Evolutionary conservation across 2,888 invertebrate species (phyloP).

Genomic region (Vesta saturnalis): DNA sequence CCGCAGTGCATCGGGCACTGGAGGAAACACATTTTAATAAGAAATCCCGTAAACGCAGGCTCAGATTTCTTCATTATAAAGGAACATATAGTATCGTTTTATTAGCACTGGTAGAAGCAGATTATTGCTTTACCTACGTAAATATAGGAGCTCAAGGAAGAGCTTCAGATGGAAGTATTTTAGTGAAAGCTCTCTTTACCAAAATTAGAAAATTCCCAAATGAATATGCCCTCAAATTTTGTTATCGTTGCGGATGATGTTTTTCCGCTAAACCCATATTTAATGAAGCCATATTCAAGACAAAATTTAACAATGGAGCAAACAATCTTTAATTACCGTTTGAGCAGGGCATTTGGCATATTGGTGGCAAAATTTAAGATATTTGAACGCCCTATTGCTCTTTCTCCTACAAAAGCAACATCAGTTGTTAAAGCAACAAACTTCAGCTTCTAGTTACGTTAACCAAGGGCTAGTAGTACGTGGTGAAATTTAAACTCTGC

Average conservation of each 20-base stretch:
- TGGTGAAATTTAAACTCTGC: not conserved
- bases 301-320: conserved; percentile 26
- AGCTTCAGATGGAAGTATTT: conserved; percentile 19
- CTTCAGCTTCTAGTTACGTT: conserved; percentile 5
- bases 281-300: conserved; percentile 31
- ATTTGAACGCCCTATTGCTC: too few relatives aligned
- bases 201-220: conserved; percentile 23
- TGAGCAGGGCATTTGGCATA: conserved; percentile 37
- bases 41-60: not conserved
- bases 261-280: conserved; percentile 40
- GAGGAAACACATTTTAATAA: not conserved
- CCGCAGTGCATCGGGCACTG: not conserved
- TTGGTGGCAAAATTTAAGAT: too few relatives aligned
- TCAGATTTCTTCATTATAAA: not conserved
- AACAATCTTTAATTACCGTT: conserved; percentile 40
- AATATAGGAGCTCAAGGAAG: conserved; percentile 19
- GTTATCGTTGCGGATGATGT: conserved; percentile 39
- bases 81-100: too few relatives aligned
- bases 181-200: conserved; percentile 7
- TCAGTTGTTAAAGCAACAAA: conserved; percentile 36
- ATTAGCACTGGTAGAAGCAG: too few relatives aligned
- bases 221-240: conserved; percentile 24
- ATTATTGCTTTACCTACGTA: conserved; percentile 20
- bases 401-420: conserved; percentile 2
- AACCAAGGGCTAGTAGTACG: not conserved